Base-by-base conservation (phyloP, 2,888 invertebrate species). In the Polydrusus tereticollis region DNA sequence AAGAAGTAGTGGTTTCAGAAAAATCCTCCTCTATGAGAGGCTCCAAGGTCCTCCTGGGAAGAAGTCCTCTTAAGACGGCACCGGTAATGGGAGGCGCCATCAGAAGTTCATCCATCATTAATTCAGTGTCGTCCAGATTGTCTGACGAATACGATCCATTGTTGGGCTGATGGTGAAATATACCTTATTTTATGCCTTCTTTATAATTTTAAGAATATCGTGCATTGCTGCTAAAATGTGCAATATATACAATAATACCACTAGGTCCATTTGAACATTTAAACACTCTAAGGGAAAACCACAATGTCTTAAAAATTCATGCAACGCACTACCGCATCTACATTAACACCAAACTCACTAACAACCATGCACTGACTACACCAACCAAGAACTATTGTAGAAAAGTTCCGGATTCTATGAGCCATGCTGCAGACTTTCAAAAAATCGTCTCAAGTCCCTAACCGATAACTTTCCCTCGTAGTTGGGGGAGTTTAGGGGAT, bases 11-110 rank as follows among this genome's bases (percentile, higher is more conserved):
- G 78, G 90, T 91, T 80, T 92, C 92, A 18, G 93, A 93, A 73
- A 89, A 90, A 78, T 95, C 94, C 86, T 95, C 95, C 85, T 95
- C 94, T 76, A 93, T 90, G 5, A 95, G 88, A 59, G 95, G 94
- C 83, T 95, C 95, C 81, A 95, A 86, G 78, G 94, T 89, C 85
- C 93, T 88, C 84, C 93, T 89, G 74, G 93, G 92, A 74, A 93
- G 84, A 38, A 93, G 85, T 36, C 93, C 93, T 76, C 93, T 87
- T 64, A 92, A 87, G 0, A 90, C 90, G 50, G 92, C 91, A 76
- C 92, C 91, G n/a, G 91, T 90, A 80, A 93, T 91, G 0, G 92
- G 92, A 0, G 92, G 92, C 7, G 92, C 91, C 92, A 93, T 92
- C 47, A 93, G 84, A 4, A 93, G 87, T 79, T 93, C 93, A 78